Evolutionary conservation across 2,888 invertebrate genomes (phyloP).

Genomic region (Ditula angustiorana): DNA sequence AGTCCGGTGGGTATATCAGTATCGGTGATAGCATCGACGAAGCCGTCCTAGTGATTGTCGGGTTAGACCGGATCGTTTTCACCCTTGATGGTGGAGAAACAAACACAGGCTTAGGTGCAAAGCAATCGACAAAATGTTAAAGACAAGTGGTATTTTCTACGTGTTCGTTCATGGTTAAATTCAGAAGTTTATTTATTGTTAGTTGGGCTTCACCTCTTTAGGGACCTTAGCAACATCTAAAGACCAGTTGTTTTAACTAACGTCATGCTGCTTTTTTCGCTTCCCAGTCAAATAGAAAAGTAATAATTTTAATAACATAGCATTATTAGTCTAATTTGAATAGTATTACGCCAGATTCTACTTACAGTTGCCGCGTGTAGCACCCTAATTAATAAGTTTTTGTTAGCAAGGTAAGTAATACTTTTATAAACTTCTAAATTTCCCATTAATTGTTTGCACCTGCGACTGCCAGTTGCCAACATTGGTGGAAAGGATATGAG

Average conservation of each 20-base stretch:
- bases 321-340: background rate
- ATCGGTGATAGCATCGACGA: conserved; percentile 85
- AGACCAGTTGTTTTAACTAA: background rate
- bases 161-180: conserved; percentile 22
- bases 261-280: background rate
- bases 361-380: background rate
- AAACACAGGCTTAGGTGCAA: conserved; percentile 80
- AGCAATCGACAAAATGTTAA: conserved; percentile 61
- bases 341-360: background rate
- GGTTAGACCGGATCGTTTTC: conserved; percentile 84
- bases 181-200: conserved; percentile 27
- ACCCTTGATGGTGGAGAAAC: conserved; percentile 74
- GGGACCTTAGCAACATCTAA: background rate
- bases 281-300: background rate
- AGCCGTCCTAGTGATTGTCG: conserved; percentile 83
- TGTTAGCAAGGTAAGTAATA: background rate
- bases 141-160: conserved; percentile 27
- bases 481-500: conserved; percentile 34
- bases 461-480: conserved; percentile 4
- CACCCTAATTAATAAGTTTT: conserved; percentile 1
- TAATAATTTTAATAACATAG: background rate
- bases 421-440: conserved; percentile 1
- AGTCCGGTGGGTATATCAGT: conserved; percentile 84
- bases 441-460: conserved; percentile 5
- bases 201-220: background rate